phyloP scores from a whole-genome alignment of 2,113 vertebrate species.

The Ptilorrhoa leucosticta region DNA sequence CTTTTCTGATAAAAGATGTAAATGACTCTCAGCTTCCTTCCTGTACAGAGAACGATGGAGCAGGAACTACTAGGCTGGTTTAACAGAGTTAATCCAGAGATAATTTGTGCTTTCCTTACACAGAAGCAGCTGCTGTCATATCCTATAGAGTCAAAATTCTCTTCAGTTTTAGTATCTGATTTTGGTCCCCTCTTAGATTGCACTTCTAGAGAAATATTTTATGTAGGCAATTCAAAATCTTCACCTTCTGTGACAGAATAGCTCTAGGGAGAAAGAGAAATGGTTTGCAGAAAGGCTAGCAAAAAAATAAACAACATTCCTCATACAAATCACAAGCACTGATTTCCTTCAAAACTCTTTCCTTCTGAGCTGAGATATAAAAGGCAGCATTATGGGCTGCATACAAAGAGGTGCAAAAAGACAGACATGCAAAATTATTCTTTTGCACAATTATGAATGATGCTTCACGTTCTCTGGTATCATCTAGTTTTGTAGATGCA shows the following conservation, averaged over 20 bases:
- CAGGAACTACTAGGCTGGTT: neutral
- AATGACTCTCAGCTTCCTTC: conserved; percentile 32
- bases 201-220: conserved; percentile 12
- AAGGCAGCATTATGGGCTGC: conserved; percentile 14
- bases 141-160: conserved; percentile 22
- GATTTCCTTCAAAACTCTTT: neutral
- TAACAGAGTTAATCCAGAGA: conserved; percentile 30
- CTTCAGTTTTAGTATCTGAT: conserved; percentile 20
- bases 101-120: conserved; percentile 25
- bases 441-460: neutral
- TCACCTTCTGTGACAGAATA: conserved; percentile 40
- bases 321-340: neutral
- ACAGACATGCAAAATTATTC: neutral
- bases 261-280: conserved; percentile 37
- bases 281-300: conserved; percentile 1
- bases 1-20: conserved; percentile 31
- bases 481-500: neutral
- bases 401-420: conserved; percentile 9
- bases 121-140: conserved; percentile 11
- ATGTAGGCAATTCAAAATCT: conserved; percentile 24
- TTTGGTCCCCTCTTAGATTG: neutral
- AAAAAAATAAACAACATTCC: neutral
- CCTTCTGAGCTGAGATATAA: neutral
- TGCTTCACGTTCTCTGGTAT: neutral
- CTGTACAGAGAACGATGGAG: neutral